A percentile compares a stretch with the other conserved stretches of the same genome.
phyloP scores from a whole-genome alignment of 2,888 invertebrate species.

The Capitulum mitella region DNA sequence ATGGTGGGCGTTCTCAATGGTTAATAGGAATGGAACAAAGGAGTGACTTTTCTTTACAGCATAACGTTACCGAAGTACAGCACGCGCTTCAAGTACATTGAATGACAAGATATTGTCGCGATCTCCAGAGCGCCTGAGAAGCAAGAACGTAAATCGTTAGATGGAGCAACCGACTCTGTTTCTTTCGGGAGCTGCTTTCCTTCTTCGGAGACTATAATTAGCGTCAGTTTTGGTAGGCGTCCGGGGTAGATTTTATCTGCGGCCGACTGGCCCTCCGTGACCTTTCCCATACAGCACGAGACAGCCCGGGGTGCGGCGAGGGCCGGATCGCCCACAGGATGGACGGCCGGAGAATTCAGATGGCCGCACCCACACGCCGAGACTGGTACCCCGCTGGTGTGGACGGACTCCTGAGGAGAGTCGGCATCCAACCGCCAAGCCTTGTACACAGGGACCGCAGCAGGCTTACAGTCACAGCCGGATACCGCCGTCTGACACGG shows the following conservation, averaged over 20 bases:
- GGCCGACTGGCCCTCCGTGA: not conserved
- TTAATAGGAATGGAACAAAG: too few species aligned
- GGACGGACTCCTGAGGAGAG: not conserved
- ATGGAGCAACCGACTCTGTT: too few species aligned
- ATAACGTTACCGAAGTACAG: too few species aligned
- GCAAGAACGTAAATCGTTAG: too few species aligned
- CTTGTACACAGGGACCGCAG: not conserved
- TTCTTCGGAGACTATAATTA: not conserved
- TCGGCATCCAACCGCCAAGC: not conserved
- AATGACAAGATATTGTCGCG: too few species aligned
- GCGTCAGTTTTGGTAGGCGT: slow-evolving; percentile 1
- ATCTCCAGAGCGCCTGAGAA: too few species aligned
- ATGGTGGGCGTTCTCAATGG: too few species aligned
- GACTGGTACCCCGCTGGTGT: not conserved
- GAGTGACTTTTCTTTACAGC: too few species aligned
- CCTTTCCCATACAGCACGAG: slow-evolving; percentile 10
- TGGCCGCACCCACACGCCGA: not conserved
- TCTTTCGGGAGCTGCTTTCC: too few species aligned
- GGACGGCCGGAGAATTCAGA: too few species aligned
- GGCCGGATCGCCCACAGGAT: not conserved
- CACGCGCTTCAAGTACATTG: too few species aligned
- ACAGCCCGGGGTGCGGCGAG: not conserved
- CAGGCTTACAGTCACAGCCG: not conserved
- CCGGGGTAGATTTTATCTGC: slow-evolving; percentile 9
- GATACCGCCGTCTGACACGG: not conserved